Percentiles rank a stretch among this genome's conserved stretches.
These are phyloP conservation scores for Emydocephalus ijimae DNA, from an alignment of 2,113 vertebrate genomes.

Conservation along the genomic window DNA sequence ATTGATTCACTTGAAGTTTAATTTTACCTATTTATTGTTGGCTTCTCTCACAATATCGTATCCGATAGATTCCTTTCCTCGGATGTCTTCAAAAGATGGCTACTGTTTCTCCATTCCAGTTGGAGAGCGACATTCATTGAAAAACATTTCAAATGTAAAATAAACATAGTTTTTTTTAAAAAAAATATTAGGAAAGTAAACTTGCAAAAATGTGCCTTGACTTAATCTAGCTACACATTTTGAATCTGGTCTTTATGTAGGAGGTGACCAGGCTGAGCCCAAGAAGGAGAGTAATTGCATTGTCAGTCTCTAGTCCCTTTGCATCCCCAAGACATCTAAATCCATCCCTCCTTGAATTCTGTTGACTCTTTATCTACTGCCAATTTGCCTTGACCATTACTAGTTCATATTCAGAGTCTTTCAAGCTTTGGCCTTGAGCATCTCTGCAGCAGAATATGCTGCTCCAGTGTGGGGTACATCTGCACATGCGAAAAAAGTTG, in stretches of 20 bases:
- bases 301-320: not conserved
- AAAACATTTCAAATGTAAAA: not conserved
- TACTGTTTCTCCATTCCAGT: not conserved
- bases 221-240: not conserved
- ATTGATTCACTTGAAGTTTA: not conserved
- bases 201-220: not conserved
- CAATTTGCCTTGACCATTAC: too few relatives aligned
- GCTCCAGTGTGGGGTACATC: not conserved
- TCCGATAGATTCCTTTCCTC: not conserved
- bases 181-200: not conserved
- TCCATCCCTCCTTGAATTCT: too few relatives aligned
- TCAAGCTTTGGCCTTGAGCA: not conserved
- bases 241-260: not conserved
- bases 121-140: not conserved
- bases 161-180: not conserved
- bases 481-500: not conserved
- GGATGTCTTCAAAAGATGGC: not conserved
- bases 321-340: too few relatives aligned
- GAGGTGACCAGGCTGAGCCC: not conserved
- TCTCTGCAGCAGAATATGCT: not conserved
- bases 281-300: not conserved
- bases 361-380: too few relatives aligned
- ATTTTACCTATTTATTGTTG: not conserved
- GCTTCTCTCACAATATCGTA: not conserved
- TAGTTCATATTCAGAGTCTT: not conserved